phyloP scores from a whole-genome alignment of 2,888 invertebrate species.

The Horisme vitalbata region DNA sequence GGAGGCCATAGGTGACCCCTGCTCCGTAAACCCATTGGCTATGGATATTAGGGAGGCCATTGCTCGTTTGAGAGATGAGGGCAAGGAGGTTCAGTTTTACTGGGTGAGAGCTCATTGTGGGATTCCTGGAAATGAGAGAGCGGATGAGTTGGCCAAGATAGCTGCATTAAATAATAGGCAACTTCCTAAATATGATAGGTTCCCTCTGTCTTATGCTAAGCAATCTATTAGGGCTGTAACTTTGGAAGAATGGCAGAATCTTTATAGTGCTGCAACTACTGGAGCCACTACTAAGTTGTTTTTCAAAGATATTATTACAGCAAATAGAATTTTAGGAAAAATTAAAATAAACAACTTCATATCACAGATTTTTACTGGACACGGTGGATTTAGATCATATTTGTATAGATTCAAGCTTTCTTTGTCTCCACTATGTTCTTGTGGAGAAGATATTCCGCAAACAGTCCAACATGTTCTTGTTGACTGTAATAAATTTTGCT shows the following conservation, averaged over 20 bases:
- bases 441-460: neutral
- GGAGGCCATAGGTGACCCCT: neutral
- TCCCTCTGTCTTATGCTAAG: neutral
- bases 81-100: neutral
- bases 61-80: neutral
- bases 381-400: neutral
- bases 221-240: neutral
- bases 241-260: neutral
- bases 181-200: neutral
- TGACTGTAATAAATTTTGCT: neutral
- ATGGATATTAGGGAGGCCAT: neutral
- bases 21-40: neutral
- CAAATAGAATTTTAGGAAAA: neutral
- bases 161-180: neutral
- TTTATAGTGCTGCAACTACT: neutral
- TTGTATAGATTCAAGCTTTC: neutral
- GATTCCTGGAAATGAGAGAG: neutral
- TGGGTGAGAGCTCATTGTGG: slow-evolving; percentile 1
- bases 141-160: neutral
- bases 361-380: neutral
- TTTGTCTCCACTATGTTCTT: neutral
- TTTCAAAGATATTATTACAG: neutral
- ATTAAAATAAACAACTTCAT: neutral
- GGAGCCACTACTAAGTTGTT: neutral
- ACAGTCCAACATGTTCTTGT: neutral